phyloP scores from a whole-genome alignment of 2,113 vertebrate genomes.

The Nothocercus nigrocapillus region DNA sequence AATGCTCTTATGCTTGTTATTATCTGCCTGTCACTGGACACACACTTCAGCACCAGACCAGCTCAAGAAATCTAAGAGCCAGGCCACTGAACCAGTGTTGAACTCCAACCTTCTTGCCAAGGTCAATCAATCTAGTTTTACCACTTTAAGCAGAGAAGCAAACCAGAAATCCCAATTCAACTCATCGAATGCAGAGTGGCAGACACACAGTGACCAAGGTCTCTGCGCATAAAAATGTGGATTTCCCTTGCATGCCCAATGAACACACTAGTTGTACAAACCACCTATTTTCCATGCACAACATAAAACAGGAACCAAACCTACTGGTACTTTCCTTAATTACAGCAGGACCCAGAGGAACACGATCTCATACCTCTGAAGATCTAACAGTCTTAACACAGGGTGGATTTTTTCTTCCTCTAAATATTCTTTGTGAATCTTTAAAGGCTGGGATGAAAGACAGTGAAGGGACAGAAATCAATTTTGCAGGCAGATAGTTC shows the following conservation, averaged over 20 bases:
- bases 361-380: not conserved
- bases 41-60: not conserved
- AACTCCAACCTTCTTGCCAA: not conserved
- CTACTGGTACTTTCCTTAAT: not conserved
- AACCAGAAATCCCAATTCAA: not conserved
- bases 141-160: not conserved
- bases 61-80: not conserved
- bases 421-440: not conserved
- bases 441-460: not conserved
- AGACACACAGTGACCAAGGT: not conserved
- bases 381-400: not conserved
- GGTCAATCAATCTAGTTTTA: not conserved
- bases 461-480: not conserved
- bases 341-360: not conserved
- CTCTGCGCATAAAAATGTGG: not conserved
- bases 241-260: not conserved
- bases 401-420: not conserved
- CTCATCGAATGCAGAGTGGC: accelerated
- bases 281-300: not conserved
- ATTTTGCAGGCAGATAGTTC: not conserved
- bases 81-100: not conserved
- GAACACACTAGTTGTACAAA: not conserved
- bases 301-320: not conserved
- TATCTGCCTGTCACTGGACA: not conserved
- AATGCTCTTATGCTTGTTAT: not conserved